Evolutionary conservation across 2,113 vertebrate genomes (phyloP).

Genomic region (Diadophis punctatus): DNA sequence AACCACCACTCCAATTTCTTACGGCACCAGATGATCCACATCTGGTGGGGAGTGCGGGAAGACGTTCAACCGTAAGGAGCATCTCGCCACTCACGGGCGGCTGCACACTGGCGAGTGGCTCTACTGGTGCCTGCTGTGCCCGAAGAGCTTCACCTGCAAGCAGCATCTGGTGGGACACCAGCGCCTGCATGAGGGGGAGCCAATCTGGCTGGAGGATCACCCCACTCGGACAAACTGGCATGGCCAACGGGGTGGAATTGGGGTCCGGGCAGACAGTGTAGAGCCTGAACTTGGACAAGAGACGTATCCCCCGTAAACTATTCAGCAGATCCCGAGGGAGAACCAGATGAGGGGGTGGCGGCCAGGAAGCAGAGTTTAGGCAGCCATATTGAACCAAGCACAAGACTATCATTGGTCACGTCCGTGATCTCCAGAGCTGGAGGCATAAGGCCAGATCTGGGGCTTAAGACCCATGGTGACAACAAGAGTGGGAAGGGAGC

Average conservation of each 20-base stretch:
- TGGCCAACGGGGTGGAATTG: fast-evolving
- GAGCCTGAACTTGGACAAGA: neutral
- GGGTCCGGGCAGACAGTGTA: fast-evolving
- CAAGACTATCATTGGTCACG: too few relatives aligned
- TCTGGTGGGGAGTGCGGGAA: slow-evolving; percentile 80
- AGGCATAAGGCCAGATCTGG: neutral
- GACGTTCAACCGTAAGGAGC: slow-evolving; percentile 86
- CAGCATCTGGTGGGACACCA: slow-evolving; percentile 65
- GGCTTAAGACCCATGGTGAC: neutral
- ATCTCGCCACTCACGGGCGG: slow-evolving; percentile 71
- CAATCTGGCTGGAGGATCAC: slow-evolving; percentile 36
- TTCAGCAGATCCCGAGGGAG: neutral
- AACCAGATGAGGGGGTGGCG: neutral
- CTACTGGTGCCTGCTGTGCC: slow-evolving; percentile 56
- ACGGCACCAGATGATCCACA: slow-evolving; percentile 85
- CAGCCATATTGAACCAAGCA: neutral
- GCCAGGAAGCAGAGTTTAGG: neutral
- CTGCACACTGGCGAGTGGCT: slow-evolving; percentile 67
- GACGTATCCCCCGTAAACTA: neutral
- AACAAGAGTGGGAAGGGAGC: too few relatives aligned
- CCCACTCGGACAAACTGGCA: neutral
- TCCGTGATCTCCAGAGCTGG: neutral
- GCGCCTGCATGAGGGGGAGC: slow-evolving; percentile 60
- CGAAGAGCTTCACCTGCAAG: slow-evolving; percentile 67
- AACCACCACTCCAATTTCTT: slow-evolving; percentile 74